These are phyloP conservation scores for Gymnobelideus leadbeateri DNA, from an alignment of 2,113 vertebrate genomes.

Conservation along the genomic window DNA sequence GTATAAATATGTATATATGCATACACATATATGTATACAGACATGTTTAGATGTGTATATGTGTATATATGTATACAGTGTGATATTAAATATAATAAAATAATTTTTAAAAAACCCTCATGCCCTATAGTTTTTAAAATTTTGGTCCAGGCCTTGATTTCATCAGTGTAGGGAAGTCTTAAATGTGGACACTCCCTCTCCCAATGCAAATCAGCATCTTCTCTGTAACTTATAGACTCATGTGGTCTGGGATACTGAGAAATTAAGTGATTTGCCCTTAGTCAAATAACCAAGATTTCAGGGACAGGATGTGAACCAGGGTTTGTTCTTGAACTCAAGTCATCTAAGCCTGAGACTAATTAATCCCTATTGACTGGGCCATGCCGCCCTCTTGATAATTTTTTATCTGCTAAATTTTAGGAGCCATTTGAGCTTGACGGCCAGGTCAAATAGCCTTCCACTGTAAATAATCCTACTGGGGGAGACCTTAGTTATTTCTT, in stretches of 20 bases:
- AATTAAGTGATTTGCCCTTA: not conserved
- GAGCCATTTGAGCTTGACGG: not conserved
- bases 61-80: not conserved
- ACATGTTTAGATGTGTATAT: not conserved
- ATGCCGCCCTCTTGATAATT: not conserved
- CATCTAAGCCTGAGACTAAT: not conserved
- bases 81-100: not conserved
- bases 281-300: not conserved
- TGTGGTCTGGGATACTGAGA: not conserved
- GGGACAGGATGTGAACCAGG: too few species aligned
- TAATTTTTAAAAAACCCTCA: not conserved
- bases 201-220: not conserved
- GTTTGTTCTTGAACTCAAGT: not conserved
- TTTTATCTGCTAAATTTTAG: not conserved
- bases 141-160: not conserved
- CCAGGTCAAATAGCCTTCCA: not conserved
- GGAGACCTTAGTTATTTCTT: not conserved
- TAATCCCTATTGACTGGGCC: not conserved
- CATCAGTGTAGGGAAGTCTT: not conserved
- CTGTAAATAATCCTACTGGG: not conserved
- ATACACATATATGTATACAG: not conserved
- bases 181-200: not conserved
- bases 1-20: too few species aligned
- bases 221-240: not conserved
- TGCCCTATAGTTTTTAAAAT: not conserved